Base-by-base conservation (phyloP, 2,113 vertebrate species). In the Pyxicephalus adspersus region DNA sequence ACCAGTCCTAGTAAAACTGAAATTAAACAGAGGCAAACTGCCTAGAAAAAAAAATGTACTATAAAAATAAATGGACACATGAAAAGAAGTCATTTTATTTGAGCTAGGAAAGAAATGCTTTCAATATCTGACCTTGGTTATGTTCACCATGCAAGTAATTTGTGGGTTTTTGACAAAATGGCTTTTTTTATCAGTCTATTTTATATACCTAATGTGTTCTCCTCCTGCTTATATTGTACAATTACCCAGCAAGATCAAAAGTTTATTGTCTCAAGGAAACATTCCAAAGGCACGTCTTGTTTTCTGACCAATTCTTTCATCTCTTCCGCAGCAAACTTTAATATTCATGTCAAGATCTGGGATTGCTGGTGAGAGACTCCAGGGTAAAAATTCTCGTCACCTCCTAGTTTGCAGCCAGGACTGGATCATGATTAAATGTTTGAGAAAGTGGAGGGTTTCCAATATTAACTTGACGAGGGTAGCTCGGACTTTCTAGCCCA, bases 351-450 rank as follows among this genome's bases (percentile, higher is more conserved):
- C 57, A 51, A 78, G 17, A 5, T 18, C 16, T 29, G 20, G 20
- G 57, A 38, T n/a, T 81, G 57, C 55, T 80, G 78, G 19, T 9
- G 0, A 22, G n/a, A 51, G 57, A 83, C 84, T 84, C 67, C 0
- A 63, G 83, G 79, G 17, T 79, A 65, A 80, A 72, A 64, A 77
- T 83, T 83, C 84, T 77, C 20, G 77, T 63, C 67, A 83, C 86
- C 85, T 75, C 51, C 61, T 74, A 57, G 68, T 57, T 81, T 29
- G 17, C 15, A 64, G 45, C 60, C 50, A 74, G 79, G 45, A 57
- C 7, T 64, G 19, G n/a, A 64, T 74, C 60, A 31, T 64, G 34
- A 55, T 64, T 81, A 55, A 73, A 38, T 65, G 29, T 60, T 29
- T 3, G 29, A 18, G 20, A 71, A 54, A 68, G 57, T 63, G 38